Evolutionary conservation across 2,113 vertebrate genomes (phyloP).

Genomic region (Trogon surrucura): DNA sequence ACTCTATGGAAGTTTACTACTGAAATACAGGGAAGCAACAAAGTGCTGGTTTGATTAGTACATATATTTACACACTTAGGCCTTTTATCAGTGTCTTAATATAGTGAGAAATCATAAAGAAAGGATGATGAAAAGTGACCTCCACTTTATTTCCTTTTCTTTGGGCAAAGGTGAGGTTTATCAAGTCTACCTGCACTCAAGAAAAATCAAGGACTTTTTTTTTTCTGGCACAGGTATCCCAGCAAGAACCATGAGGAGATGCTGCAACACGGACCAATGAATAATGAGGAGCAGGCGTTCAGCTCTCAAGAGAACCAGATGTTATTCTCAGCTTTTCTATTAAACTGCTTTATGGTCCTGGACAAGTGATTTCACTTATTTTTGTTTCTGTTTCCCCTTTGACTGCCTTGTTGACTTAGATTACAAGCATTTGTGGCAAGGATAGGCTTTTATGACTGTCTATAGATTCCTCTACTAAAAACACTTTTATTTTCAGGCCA

Average conservation of each 20-base stretch:
- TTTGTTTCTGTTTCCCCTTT: neutral
- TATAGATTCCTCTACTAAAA: neutral
- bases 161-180: neutral
- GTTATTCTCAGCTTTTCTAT: neutral
- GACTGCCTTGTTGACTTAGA: neutral
- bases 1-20: neutral
- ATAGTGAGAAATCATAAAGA: neutral
- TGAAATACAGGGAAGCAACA: neutral
- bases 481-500: neutral
- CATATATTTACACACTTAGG: neutral
- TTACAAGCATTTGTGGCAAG: neutral
- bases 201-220: neutral
- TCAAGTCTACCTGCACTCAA: neutral
- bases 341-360: neutral
- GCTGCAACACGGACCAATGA: neutral
- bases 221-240: neutral
- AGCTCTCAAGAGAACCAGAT: neutral
- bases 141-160: neutral
- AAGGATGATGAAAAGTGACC: neutral
- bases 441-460: neutral
- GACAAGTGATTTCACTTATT: neutral
- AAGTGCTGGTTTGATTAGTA: neutral
- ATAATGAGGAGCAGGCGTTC: neutral
- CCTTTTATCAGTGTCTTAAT: neutral
- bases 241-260: neutral